phyloP scores from a whole-genome alignment of 1,140 invertebrate genomes.

The Yoshiicerus persimilis region DNA sequence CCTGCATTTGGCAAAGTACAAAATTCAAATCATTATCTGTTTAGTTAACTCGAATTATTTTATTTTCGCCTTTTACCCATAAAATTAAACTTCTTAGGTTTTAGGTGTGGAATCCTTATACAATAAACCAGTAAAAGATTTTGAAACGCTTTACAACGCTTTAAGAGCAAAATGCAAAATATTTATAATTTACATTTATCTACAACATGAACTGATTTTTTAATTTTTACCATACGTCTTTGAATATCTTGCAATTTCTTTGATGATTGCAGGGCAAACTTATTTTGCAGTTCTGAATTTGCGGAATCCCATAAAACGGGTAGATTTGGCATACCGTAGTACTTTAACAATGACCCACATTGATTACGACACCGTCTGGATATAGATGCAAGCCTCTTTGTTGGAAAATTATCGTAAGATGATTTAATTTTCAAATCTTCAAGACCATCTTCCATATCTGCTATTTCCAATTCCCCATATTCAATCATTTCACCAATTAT shows the following conservation, averaged over 20 bases:
- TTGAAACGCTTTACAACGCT: too few relatives aligned
- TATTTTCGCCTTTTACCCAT: too few relatives aligned
- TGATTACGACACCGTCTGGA: background rate
- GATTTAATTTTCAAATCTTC: background rate
- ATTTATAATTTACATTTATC: background rate
- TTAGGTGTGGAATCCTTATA: too few relatives aligned
- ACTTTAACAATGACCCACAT: background rate
- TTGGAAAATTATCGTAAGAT: background rate
- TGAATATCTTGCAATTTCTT: background rate
- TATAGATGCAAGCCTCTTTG: background rate
- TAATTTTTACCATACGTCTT: background rate
- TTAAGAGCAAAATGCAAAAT: too few relatives aligned
- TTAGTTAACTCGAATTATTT: too few relatives aligned
- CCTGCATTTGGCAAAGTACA: too few relatives aligned
- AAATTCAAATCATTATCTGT: too few relatives aligned
- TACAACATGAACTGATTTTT: background rate
- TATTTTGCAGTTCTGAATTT: background rate
- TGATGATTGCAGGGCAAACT: background rate
- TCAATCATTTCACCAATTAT: background rate
- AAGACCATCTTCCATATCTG: background rate
- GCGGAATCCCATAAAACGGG: background rate
- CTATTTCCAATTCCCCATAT: background rate
- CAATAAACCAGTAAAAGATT: too few relatives aligned
- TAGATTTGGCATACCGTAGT: background rate
- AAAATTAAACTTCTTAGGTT: too few relatives aligned